phyloP scores from a whole-genome alignment of 2,888 invertebrate genomes.

The Amphimallon solstitiale region DNA sequence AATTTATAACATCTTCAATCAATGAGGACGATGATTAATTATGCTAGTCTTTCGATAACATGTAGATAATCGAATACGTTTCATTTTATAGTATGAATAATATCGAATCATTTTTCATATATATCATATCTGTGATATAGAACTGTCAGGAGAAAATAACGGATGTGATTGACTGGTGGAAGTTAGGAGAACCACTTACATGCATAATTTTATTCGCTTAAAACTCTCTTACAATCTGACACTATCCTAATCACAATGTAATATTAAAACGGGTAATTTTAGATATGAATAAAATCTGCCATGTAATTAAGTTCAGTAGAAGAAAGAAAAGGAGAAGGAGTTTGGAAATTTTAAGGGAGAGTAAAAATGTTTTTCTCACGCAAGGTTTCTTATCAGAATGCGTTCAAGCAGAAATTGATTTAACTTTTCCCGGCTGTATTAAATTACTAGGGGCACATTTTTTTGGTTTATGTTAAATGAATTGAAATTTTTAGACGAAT shows the following conservation, averaged over 20 bases:
- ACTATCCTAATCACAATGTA: slow-evolving; percentile 15
- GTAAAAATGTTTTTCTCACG: slow-evolving; percentile 32
- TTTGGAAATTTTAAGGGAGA: slow-evolving; percentile 15
- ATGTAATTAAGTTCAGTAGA: slow-evolving; percentile 18
- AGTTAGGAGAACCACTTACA: too few species aligned
- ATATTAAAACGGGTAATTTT: slow-evolving; percentile 21
- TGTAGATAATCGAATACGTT: slow-evolving; percentile 19
- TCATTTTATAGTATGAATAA: slow-evolving; percentile 7
- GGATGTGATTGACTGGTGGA: slow-evolving; percentile 12
- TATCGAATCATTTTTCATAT: slow-evolving; percentile 34
- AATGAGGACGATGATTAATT: slow-evolving; percentile 21
- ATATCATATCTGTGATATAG: slow-evolving; percentile 16
- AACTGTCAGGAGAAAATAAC: slow-evolving; percentile 26
- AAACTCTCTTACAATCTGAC: background rate
- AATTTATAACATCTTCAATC: background rate
- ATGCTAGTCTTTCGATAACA: background rate
- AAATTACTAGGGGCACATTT: slow-evolving; percentile 18
- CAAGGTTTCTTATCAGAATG: slow-evolving; percentile 29
- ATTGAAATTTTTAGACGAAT: slow-evolving; percentile 29
- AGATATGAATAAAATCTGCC: slow-evolving; percentile 25
- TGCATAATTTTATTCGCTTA: background rate
- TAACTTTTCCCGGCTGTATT: slow-evolving; percentile 28
- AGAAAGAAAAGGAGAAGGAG: slow-evolving; percentile 15
- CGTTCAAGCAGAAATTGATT: slow-evolving; percentile 30
- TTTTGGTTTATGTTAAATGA: slow-evolving; percentile 24